A percentile compares a stretch with the other conserved stretches of the same genome.
These are phyloP conservation scores for Caenorhabditis becei DNA, from an alignment of 2,888 invertebrate species.

Conservation along the genomic window DNA sequence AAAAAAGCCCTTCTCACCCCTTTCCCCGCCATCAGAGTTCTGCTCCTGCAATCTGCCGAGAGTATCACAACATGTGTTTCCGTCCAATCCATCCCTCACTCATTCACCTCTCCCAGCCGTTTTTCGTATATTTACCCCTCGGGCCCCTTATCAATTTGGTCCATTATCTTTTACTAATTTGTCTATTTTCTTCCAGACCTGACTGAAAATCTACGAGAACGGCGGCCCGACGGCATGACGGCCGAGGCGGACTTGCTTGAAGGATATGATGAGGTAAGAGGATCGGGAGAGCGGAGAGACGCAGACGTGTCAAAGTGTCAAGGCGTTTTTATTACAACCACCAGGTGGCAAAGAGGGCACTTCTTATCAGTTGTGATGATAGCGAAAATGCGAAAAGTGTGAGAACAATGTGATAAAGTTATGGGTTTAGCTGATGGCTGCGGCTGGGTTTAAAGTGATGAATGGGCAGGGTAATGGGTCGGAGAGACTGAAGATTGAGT, in stretches of 20 bases:
- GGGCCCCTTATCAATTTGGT: not conserved
- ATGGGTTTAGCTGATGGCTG: not conserved
- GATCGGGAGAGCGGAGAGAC: not conserved
- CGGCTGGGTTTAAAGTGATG: not conserved
- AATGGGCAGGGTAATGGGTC: not conserved
- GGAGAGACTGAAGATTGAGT: not conserved
- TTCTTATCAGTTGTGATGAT: constrained; percentile 23
- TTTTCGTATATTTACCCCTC: constrained; percentile 10
- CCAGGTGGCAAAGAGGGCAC: constrained; percentile 24
- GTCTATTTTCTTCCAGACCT: constrained; percentile 28
- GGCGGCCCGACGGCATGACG: constrained; percentile 59
- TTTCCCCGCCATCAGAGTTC: constrained; percentile 1
- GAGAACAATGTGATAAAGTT: not conserved
- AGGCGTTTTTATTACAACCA: not conserved
- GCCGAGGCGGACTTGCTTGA: constrained; percentile 71
- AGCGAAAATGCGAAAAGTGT: not conserved
- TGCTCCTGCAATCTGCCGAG: not conserved
- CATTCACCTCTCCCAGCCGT: not conserved
- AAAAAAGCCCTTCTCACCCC: constrained; percentile 4
- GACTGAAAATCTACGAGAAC: constrained; percentile 53
- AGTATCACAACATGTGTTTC: constrained; percentile 25
- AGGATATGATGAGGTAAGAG: constrained; percentile 69
- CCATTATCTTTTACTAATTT: not conserved
- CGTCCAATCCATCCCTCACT: constrained; percentile 8
- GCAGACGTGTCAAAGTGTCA: not conserved